Evolutionary conservation across 2,113 vertebrate genomes (phyloP).

Genomic region (Sciurus niger): DNA sequence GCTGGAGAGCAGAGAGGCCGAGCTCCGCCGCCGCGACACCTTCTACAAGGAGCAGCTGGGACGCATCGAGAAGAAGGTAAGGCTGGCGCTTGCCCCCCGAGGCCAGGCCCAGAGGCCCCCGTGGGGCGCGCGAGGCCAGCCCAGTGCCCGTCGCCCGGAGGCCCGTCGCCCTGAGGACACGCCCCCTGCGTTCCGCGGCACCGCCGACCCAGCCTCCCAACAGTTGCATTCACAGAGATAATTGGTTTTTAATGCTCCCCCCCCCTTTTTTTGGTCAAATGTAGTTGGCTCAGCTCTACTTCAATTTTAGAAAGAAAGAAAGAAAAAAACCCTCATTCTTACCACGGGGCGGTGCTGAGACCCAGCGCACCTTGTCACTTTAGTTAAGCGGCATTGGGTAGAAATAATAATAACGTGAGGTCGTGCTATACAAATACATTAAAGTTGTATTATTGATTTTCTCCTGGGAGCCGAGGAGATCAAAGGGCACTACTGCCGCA

Average conservation of each 20-base stretch:
- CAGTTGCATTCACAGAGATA: slow-evolving; percentile 70
- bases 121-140: too few species aligned
- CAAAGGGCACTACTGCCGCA: slow-evolving; percentile 73
- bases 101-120: neutral
- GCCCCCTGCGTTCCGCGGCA: neutral
- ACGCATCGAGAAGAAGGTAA: slow-evolving; percentile 94
- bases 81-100: neutral
- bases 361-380: slow-evolving; percentile 66
- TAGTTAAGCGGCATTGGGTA: slow-evolving; percentile 76
- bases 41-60: slow-evolving; percentile 95
- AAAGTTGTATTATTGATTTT: slow-evolving; percentile 87
- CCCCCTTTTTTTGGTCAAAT: slow-evolving; percentile 61
- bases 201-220: slow-evolving; percentile 50
- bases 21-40: slow-evolving; percentile 89
- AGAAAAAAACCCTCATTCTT: slow-evolving; percentile 60
- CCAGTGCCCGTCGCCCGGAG: neutral
- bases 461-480: slow-evolving; percentile 79
- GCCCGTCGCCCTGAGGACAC: neutral
- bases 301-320: slow-evolving; percentile 60
- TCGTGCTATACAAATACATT: slow-evolving; percentile 86
- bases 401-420: slow-evolving; percentile 77
- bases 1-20: slow-evolving; percentile 91
- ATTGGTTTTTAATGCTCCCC: slow-evolving; percentile 67
- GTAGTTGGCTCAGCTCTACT: slow-evolving; percentile 1
- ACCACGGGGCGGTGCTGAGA: slow-evolving; percentile 78